phyloP scores from a whole-genome alignment of 2,888 invertebrate species.

The Synanthedon vespiformis region DNA sequence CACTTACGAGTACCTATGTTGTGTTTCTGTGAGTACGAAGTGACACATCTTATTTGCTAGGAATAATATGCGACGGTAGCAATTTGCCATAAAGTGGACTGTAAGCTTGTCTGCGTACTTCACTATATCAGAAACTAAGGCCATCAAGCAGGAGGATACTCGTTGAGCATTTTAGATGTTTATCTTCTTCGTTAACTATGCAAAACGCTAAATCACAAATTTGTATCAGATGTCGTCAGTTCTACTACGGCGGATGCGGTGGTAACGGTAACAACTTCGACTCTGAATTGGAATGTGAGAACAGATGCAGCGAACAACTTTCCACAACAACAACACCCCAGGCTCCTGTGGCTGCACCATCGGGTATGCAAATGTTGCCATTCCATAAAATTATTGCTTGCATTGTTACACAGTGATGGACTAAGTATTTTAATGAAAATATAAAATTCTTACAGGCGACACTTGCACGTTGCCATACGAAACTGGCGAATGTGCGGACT shows the following conservation, averaged over 20 bases:
- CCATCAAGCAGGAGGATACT: too few species aligned
- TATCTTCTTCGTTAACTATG: neutral
- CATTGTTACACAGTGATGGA: too few species aligned
- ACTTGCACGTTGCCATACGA: constrained; percentile 42
- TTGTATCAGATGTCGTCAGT: constrained; percentile 75
- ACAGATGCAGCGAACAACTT: constrained; percentile 68
- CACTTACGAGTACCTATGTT: too few species aligned
- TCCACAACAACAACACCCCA: constrained; percentile 41
- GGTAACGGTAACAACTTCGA: constrained; percentile 91
- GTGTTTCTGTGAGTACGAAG: too few species aligned
- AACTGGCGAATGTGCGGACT: constrained; percentile 78
- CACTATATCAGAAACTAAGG: too few species aligned
- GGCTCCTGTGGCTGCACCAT: constrained; percentile 4
- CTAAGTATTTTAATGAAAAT: neutral
- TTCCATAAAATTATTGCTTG: too few species aligned
- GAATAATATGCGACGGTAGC: too few species aligned
- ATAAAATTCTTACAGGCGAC: neutral
- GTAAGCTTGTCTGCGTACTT: too few species aligned
- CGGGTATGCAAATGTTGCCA: neutral
- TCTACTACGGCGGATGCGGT: constrained; percentile 93
- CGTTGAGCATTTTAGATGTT: too few species aligned
- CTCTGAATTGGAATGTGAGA: constrained; percentile 74
- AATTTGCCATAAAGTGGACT: too few species aligned
- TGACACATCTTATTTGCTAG: too few species aligned
- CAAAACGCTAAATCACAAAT: neutral